Evolutionary conservation across 2,888 invertebrate genomes (phyloP).

Genomic region (Pseudococcus jackbeardsleyi): DNA sequence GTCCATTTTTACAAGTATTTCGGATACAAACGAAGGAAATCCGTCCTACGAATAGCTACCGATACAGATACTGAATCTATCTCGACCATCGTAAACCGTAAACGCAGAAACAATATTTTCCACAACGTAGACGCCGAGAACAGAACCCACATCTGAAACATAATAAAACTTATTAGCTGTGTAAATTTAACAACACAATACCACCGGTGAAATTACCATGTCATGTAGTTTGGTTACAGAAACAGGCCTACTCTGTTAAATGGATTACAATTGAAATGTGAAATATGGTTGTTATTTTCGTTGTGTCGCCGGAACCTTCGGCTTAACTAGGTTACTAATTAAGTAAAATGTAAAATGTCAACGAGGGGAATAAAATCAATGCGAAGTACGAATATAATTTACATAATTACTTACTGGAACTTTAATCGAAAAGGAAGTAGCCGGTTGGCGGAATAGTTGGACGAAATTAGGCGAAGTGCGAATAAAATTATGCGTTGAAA

Average conservation of each 20-base stretch:
- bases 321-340: slow-evolving; percentile 20
- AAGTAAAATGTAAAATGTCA: slow-evolving; percentile 38
- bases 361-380: slow-evolving; percentile 33
- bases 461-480: background rate
- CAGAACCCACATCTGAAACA: background rate
- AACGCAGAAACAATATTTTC: background rate
- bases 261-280: slow-evolving; percentile 44
- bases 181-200: slow-evolving; percentile 14
- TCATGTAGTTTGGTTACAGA: slow-evolving; percentile 19
- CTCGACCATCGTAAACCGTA: background rate
- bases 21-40: too few relatives aligned
- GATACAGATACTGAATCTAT: too few relatives aligned
- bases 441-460: background rate
- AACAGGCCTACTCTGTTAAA: background rate
- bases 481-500: background rate
- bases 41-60: too few relatives aligned
- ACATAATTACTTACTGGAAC: slow-evolving; percentile 34
- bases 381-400: slow-evolving; percentile 41
- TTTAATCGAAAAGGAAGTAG: background rate
- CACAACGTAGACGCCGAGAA: background rate
- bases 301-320: slow-evolving; percentile 1
- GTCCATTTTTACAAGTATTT: too few relatives aligned
- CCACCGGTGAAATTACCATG: slow-evolving; percentile 5
- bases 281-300: slow-evolving; percentile 44
- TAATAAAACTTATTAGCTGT: background rate